Percentiles rank a stretch among this genome's conserved stretches.
Conservation (phyloP, 2,888 invertebrate genomes). For the Conomelus anceps region DNA sequence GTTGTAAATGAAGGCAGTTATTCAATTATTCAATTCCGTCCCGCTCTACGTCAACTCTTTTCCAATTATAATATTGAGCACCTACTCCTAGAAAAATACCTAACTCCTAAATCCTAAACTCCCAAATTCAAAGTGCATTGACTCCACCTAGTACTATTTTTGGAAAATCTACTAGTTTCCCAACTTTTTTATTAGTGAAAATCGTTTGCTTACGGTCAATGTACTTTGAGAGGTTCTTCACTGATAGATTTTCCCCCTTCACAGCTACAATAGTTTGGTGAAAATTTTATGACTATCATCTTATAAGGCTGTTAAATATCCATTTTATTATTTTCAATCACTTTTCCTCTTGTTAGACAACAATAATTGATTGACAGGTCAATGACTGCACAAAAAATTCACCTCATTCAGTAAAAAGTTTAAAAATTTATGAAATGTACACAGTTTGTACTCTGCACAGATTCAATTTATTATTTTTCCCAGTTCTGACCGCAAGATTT, state of each 20-base stretch:
- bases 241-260: not conserved
- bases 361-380: not conserved
- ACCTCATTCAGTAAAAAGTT: too few relatives aligned
- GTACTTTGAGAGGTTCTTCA: not conserved
- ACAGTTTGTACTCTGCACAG: too few relatives aligned
- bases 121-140: not conserved
- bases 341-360: not conserved
- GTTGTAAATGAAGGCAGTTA: too few relatives aligned
- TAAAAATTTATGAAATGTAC: too few relatives aligned
- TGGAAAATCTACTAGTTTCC: not conserved
- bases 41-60: not conserved
- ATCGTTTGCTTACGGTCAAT: not conserved
- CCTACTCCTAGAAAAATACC: too few relatives aligned
- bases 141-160: not conserved
- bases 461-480: too few relatives aligned
- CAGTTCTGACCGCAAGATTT: too few relatives aligned
- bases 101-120: too few relatives aligned
- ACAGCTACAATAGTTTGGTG: not conserved
- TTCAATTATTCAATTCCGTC: not conserved
- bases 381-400: too few relatives aligned
- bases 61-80: not conserved
- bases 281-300: too few relatives aligned
- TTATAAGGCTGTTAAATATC: too few relatives aligned
- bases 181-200: not conserved
- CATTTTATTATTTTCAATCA: too few relatives aligned